Base-by-base conservation (phyloP, 2,888 invertebrate genomes). In the Fissipunctia ypsillon region DNA sequence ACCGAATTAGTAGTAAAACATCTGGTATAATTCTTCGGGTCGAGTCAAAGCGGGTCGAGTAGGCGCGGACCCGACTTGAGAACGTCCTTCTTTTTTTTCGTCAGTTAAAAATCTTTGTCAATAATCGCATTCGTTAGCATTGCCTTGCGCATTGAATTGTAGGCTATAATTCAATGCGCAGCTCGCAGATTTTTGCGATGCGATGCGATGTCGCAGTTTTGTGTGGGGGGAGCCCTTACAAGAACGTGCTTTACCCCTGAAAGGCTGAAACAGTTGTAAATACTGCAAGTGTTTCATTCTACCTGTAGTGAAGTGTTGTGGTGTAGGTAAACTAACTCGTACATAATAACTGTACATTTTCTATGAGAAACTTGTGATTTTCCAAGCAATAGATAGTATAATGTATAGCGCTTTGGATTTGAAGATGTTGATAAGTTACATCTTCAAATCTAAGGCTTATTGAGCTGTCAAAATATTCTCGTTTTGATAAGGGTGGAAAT, bases 401-500 rank as follows among this genome's bases (percentile, higher is more conserved):
- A 50, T n/a, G 1, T 14, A 12, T 50, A 52, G 25, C n/a, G 12
- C 12, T n/a, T 50, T 14, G 14, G 1, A 52, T 25, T 52, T 52
- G 12, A 25, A 5, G 25, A 52, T 52, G 14, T 50, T n/a, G 10
- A n/a, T n/a, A n/a, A 50, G 10, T 19, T 25, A 69, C 22, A 7
- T 56, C 35, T 22, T 38, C 7, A 45, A 35, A 35, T 12, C 2
- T 35, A 22, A 71, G 25, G 12, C 12, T 38, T 48, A 48, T 48
- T 41, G 28, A 41, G 16, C 59, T 50, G 57, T 16, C 41, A 31
- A 45, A 57, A 50, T 59, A 6, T 22, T 22, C 56, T 59, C 22
- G 22, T 43, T 22, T 43, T 59, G 50, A 59, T 31, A 59, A 50
- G 59, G 41, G 25, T 59, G 6, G 6, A 41, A 72, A 72, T 1